Conservation (phyloP, 2,888 invertebrate genomes). For the Amitus sp. region DNA sequence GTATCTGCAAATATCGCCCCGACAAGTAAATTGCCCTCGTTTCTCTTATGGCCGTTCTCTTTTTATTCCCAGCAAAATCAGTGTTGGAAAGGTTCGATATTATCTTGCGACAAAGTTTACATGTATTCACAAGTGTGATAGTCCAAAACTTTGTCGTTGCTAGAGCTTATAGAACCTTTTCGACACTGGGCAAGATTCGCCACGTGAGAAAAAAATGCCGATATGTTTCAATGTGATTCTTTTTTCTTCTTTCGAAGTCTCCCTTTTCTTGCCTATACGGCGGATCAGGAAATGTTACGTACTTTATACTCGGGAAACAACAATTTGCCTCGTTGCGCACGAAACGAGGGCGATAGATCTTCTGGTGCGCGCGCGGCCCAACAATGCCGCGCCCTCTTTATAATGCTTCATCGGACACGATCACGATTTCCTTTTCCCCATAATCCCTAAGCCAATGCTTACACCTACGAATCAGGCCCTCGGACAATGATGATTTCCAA, state of each 20-base stretch:
- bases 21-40: constrained; percentile 50
- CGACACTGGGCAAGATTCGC: constrained; percentile 1
- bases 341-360: constrained; percentile 41
- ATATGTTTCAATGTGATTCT: too few species aligned
- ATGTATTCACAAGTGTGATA: too few species aligned
- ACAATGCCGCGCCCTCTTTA: constrained; percentile 46
- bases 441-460: constrained; percentile 31
- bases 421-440: constrained; percentile 47
- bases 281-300: constrained; percentile 37
- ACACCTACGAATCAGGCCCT: constrained; percentile 17
- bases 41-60: constrained; percentile 44
- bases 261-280: constrained; percentile 14
- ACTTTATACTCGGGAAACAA: constrained; percentile 41
- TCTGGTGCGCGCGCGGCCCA: constrained; percentile 30
- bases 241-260: constrained; percentile 8
- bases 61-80: too few species aligned
- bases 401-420: constrained; percentile 52
- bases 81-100: too few species aligned
- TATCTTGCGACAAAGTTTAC: too few species aligned
- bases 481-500: constrained; percentile 9
- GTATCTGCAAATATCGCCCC: constrained; percentile 47
- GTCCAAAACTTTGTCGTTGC: too few species aligned
- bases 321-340: constrained; percentile 49
- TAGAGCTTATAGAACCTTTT: neutral
- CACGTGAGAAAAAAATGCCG: constrained; percentile 3